These are phyloP conservation scores for Leptosomus discolor DNA, from an alignment of 2,113 vertebrate species.

Conservation along the genomic window DNA sequence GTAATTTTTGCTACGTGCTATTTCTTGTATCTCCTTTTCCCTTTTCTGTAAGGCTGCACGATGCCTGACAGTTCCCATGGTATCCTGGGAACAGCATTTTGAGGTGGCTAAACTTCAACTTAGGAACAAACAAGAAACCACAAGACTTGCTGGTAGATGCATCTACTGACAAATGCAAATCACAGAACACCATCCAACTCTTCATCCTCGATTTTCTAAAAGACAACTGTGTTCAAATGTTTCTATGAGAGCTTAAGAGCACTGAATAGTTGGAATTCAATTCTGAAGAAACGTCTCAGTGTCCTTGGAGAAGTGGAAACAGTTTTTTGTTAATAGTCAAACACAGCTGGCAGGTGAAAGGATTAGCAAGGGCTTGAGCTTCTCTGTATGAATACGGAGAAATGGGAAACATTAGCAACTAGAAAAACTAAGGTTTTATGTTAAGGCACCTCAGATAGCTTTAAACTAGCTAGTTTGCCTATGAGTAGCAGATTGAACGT, in stretches of 20 bases:
- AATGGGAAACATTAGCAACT: not conserved
- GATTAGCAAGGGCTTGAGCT: not conserved
- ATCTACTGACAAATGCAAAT: not conserved
- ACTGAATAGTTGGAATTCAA: not conserved
- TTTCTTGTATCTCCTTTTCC: not conserved
- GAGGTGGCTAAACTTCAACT: not conserved
- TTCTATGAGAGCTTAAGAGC: not conserved
- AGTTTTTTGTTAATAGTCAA: not conserved
- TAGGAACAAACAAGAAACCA: not conserved
- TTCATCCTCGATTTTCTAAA: not conserved
- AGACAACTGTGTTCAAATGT: not conserved
- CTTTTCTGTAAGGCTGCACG: not conserved
- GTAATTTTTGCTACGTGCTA: not conserved
- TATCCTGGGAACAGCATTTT: not conserved
- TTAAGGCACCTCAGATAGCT: not conserved
- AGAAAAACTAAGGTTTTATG: not conserved
- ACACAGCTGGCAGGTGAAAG: conserved; percentile 4
- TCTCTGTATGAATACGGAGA: not conserved
- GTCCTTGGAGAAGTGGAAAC: conserved; percentile 13
- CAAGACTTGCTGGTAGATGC: not conserved
- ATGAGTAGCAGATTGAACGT: not conserved
- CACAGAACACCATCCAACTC: not conserved
- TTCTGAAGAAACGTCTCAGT: not conserved
- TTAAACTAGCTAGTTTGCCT: not conserved
- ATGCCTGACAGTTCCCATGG: not conserved